Conservation (phyloP, 92 coral and sea anemone species). For the Paramuricea clavata region DNA sequence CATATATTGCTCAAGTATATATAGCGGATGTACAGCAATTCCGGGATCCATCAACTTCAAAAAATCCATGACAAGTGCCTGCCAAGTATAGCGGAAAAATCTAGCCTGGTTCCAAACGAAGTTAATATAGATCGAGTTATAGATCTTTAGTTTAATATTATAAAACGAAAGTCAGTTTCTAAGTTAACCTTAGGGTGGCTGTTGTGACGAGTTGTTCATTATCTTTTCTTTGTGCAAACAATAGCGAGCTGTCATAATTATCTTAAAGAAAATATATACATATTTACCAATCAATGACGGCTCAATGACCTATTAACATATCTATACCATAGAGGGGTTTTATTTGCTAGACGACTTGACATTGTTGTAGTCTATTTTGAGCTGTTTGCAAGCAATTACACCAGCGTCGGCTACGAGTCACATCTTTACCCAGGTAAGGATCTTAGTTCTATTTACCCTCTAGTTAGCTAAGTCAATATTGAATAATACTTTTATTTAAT, state of each 20-base stretch:
- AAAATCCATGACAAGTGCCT: background rate
- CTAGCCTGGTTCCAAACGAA: background rate
- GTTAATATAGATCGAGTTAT: background rate
- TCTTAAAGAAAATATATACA: conserved; percentile 40
- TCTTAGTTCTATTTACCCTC: conserved; percentile 24
- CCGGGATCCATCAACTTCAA: conserved; percentile 40
- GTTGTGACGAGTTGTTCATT: conserved; percentile 3
- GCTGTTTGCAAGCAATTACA: conserved; percentile 47
- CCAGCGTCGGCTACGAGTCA: conserved; percentile 27
- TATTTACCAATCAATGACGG: conserved; percentile 54
- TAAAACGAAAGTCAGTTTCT: conserved; percentile 22
- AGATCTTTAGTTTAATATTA: background rate
- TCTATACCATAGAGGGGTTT: conserved; percentile 55
- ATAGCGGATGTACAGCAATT: conserved; percentile 38
- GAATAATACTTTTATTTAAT: conserved; percentile 13
- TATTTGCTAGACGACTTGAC: conserved; percentile 44
- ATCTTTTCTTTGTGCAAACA: conserved; percentile 28
- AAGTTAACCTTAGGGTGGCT: background rate
- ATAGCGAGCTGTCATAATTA: conserved; percentile 45
- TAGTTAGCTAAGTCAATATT: conserved; percentile 13
- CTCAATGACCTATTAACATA: conserved; percentile 53
- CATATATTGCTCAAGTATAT: background rate
- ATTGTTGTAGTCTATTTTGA: conserved; percentile 50
- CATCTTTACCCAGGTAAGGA: conserved; percentile 24
- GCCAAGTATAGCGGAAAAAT: conserved; percentile 10